Evolutionary conservation across 2,113 vertebrate genomes (phyloP).

Genomic region (Epinephelus cyanopodus): DNA sequence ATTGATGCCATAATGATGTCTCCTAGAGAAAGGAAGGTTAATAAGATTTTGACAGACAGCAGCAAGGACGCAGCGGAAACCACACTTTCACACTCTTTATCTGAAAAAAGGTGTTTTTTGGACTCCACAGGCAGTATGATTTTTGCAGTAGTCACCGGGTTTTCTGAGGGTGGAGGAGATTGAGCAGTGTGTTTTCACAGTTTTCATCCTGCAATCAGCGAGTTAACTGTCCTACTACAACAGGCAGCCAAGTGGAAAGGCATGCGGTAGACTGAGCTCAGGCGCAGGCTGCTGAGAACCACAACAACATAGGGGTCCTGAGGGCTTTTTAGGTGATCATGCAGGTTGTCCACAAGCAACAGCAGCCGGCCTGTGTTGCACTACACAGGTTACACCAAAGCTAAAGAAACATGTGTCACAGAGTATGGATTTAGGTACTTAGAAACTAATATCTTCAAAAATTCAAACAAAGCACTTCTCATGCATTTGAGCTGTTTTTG

Average conservation of each 20-base stretch:
- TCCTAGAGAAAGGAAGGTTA: conserved; percentile 10
- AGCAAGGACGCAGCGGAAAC: conserved; percentile 44
- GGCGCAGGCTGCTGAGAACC: conserved; percentile 59
- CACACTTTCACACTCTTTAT: conserved; percentile 52
- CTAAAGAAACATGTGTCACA: conserved; percentile 31
- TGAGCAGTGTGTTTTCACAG: conserved; percentile 61
- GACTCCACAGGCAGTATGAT: conserved; percentile 20
- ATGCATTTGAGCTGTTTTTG: background rate
- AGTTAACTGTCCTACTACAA: conserved; percentile 77
- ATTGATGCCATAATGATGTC: background rate
- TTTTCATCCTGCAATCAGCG: conserved; percentile 68
- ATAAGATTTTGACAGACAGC: conserved; percentile 42
- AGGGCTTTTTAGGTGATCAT: conserved; percentile 70
- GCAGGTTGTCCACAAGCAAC: conserved; percentile 53
- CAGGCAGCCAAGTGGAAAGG: conserved; percentile 80
- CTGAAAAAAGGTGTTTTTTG: conserved; percentile 18
- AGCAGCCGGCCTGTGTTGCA: conserved; percentile 21
- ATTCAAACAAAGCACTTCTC: background rate
- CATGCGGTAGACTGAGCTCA: conserved; percentile 70
- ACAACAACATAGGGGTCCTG: conserved; percentile 69
- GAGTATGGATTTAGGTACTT: background rate
- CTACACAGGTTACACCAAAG: conserved; percentile 6
- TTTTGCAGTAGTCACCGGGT: conserved; percentile 46
- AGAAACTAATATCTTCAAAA: background rate
- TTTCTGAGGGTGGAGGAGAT: conserved; percentile 29